Percentiles rank a stretch among this genome's conserved stretches.
These are phyloP conservation scores for Cenopis cana DNA, from an alignment of 2,888 invertebrate genomes.

Conservation along the genomic window DNA sequence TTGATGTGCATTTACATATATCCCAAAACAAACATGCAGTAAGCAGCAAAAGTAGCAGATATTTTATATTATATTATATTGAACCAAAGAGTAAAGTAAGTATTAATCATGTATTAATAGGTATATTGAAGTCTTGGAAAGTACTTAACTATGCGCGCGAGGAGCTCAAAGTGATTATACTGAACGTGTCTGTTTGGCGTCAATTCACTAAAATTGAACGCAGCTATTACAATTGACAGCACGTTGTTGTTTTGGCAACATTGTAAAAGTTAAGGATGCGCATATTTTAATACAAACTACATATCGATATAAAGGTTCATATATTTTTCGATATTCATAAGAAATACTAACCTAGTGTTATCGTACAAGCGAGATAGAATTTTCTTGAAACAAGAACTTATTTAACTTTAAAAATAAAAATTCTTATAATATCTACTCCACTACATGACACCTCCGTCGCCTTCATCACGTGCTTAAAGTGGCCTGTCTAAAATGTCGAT, in stretches of 20 bases:
- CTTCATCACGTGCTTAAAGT: background rate
- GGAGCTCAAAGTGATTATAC: background rate
- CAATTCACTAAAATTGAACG: conserved; percentile 7
- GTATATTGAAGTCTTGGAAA: too few relatives aligned
- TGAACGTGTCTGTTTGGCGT: background rate
- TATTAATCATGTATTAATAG: too few relatives aligned
- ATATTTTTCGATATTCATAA: background rate
- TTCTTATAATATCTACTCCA: background rate
- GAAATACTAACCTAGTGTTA: background rate
- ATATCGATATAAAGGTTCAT: conserved; percentile 3
- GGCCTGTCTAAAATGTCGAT: conserved; percentile 5
- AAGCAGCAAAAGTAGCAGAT: too few relatives aligned
- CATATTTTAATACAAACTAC: background rate
- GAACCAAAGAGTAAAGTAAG: too few relatives aligned
- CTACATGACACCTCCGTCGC: background rate
- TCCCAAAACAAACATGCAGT: too few relatives aligned
- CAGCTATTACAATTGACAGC: conserved; percentile 30
- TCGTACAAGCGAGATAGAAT: background rate
- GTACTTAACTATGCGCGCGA: too few relatives aligned
- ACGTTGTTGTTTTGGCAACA: conserved; percentile 35
- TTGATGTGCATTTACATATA: too few relatives aligned
- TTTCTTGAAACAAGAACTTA: background rate
- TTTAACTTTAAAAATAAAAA: background rate
- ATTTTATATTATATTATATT: too few relatives aligned
- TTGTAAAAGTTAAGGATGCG: conserved; percentile 34